Evolutionary conservation across 2,113 vertebrate species (phyloP).

Genomic region (Galemys pyrenaicus): DNA sequence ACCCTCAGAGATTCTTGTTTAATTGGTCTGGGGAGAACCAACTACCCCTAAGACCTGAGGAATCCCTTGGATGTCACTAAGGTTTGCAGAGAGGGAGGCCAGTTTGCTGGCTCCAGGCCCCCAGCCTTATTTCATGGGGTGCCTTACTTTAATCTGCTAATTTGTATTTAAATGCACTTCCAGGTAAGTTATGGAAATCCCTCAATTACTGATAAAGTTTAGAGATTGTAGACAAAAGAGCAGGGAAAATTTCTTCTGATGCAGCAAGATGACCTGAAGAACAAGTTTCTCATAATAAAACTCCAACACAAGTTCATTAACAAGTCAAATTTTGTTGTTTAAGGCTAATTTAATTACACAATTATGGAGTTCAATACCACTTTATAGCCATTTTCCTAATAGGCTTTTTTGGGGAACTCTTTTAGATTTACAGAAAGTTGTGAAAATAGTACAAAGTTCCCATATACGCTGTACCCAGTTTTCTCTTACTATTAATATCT

Average conservation of each 20-base stretch:
- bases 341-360: neutral
- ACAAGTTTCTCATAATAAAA: neutral
- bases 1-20: neutral
- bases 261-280: neutral
- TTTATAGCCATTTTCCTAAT: neutral
- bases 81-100: neutral
- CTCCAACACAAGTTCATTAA: neutral
- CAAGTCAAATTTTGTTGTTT: neutral
- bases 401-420: neutral
- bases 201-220: neutral
- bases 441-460: slow-evolving; percentile 12
- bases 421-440: slow-evolving; percentile 14
- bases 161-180: neutral
- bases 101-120: neutral
- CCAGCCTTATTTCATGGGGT: neutral
- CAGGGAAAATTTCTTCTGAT: neutral
- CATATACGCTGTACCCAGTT: neutral
- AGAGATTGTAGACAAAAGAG: neutral
- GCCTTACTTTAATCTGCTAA: neutral
- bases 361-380: neutral
- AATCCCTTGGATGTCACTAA: neutral
- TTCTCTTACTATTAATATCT: neutral
- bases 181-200: neutral
- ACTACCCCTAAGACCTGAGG: neutral
- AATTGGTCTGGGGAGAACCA: neutral